These are phyloP conservation scores for Laupala kohalensis DNA, from an alignment of 1,140 invertebrate genomes.

Conservation along the genomic window DNA sequence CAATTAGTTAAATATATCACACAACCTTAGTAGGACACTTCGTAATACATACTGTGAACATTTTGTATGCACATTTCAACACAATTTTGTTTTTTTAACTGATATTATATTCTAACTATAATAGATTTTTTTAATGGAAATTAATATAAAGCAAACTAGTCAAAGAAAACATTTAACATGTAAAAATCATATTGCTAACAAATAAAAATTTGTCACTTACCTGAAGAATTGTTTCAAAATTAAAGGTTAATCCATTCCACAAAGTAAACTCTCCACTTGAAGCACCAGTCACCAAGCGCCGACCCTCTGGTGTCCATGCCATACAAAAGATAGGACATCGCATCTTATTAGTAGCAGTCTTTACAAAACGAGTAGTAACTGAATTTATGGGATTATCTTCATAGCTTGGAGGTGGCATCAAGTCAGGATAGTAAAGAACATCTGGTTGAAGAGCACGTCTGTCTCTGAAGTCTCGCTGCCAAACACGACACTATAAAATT, in stretches of 20 bases:
- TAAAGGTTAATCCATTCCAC: conserved; percentile 99
- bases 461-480: conserved; percentile 85
- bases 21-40: too few relatives aligned
- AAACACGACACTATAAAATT: conserved; percentile 61
- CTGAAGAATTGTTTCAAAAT: conserved; percentile 99
- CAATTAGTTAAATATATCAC: too few relatives aligned
- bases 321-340: conserved; percentile 97
- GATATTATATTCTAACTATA: too few relatives aligned
- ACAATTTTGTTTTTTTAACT: too few relatives aligned
- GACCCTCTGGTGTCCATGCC: conserved; percentile 97
- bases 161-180: too few relatives aligned
- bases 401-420: conserved; percentile 78
- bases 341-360: conserved; percentile 99
- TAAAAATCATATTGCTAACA: too few relatives aligned
- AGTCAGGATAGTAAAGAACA: conserved; percentile 73
- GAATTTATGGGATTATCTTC: conserved; percentile 93
- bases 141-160: too few relatives aligned
- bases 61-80: too few relatives aligned
- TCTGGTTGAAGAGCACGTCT: conserved; percentile 79
- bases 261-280: conserved; percentile 98
- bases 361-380: conserved; percentile 91
- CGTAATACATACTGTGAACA: too few relatives aligned
- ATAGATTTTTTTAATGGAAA: too few relatives aligned
- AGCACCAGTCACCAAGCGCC: conserved; percentile 92
- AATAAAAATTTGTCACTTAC: conserved; percentile 32